Evolutionary conservation across 2,113 vertebrate species (phyloP).

Genomic region (Columba janthina): DNA sequence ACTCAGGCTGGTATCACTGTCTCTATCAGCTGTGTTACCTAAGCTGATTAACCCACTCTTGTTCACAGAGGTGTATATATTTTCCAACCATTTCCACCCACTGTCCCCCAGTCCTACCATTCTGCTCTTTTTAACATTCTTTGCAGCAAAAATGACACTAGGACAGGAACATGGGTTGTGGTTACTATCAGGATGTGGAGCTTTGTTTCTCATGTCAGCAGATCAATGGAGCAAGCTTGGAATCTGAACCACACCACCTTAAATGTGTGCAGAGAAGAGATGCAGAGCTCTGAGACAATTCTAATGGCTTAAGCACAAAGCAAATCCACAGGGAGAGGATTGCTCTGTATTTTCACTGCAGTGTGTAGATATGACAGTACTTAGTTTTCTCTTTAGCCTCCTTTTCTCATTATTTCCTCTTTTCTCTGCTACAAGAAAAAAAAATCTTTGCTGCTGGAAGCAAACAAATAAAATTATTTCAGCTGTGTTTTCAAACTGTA

Average conservation of each 20-base stretch:
- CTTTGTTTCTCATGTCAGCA: neutral
- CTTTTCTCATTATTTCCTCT: neutral
- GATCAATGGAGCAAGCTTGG: neutral
- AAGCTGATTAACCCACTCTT: neutral
- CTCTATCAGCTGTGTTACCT: neutral
- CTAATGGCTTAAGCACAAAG: neutral
- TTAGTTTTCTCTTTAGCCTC: neutral
- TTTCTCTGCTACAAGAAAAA: neutral
- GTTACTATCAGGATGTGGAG: neutral
- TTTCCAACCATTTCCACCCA: neutral
- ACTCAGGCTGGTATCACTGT: neutral
- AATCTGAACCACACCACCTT: neutral
- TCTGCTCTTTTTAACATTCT: neutral
- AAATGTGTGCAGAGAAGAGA: neutral
- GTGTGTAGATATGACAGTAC: neutral
- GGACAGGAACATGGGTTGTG: neutral
- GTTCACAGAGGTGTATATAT: neutral
- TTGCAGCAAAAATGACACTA: neutral
- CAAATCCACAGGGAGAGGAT: neutral
- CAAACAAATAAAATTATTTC: neutral
- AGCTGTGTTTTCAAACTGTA: neutral
- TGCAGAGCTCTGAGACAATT: neutral
- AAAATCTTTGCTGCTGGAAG: neutral
- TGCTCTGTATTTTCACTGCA: neutral
- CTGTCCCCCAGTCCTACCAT: neutral